These are phyloP conservation scores for Drosophila demipolita DNA, from an alignment of 2,888 invertebrate species.

Conservation along the genomic window DNA sequence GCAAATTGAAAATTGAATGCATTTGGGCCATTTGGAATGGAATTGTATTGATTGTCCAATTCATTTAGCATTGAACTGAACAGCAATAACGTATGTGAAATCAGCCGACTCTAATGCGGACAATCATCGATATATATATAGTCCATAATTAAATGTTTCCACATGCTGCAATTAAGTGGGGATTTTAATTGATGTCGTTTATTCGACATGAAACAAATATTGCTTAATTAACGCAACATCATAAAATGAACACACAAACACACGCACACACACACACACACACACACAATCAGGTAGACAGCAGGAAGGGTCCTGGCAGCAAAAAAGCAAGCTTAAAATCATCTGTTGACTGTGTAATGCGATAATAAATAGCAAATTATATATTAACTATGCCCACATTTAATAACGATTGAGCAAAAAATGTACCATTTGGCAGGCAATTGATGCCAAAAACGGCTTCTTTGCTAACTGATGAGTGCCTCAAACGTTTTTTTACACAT, in stretches of 20 bases:
- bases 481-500: slow-evolving; percentile 39
- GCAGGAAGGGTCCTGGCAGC: neutral
- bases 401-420: slow-evolving; percentile 1
- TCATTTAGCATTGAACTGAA: neutral
- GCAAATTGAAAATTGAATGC: neutral
- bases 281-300: neutral
- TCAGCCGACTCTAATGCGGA: neutral
- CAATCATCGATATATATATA: neutral
- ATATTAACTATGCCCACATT: neutral
- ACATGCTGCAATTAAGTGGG: too few relatives aligned
- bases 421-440: neutral
- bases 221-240: slow-evolving; percentile 50
- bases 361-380: slow-evolving; percentile 25
- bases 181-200: slow-evolving; percentile 23
- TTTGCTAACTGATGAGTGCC: slow-evolving; percentile 15
- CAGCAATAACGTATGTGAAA: neutral
- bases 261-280: slow-evolving; percentile 2
- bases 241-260: slow-evolving; percentile 14
- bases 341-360: slow-evolving; percentile 22
- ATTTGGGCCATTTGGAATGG: neutral
- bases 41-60: neutral
- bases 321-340: slow-evolving; percentile 42
- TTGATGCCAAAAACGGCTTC: slow-evolving; percentile 2
- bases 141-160: neutral
- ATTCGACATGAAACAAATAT: slow-evolving; percentile 41